Evolutionary conservation across 2,113 vertebrate species (phyloP).

Genomic region (Conger conger): DNA sequence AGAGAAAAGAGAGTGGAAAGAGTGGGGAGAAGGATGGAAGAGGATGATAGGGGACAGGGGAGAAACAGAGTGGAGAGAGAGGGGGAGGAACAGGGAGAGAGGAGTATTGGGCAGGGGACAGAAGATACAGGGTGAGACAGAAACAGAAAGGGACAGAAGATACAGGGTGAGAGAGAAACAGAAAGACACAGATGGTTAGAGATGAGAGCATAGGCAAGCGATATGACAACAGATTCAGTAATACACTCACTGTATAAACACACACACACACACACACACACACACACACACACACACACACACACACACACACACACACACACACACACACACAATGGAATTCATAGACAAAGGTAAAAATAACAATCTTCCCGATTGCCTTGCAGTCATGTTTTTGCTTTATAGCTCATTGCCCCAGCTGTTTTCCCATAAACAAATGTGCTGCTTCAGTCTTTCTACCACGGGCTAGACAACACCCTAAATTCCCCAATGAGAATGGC

Average conservation of each 20-base stretch:
- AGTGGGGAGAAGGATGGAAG: not conserved
- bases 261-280: constrained; percentile 1
- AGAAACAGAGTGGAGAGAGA: too few species aligned
- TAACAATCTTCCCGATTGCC: not conserved
- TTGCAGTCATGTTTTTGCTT: not conserved
- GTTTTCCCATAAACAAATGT: not conserved
- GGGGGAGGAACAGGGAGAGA: too few species aligned
- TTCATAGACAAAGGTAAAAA: not conserved
- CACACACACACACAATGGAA: not conserved
- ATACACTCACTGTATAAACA: too few species aligned
- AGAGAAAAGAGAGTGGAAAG: not conserved
- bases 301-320: constrained; percentile 6
- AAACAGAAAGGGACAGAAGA: not conserved
- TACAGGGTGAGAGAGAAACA: too few species aligned
- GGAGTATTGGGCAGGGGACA: too few species aligned
- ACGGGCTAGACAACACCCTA: not conserved
- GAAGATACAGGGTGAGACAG: not conserved
- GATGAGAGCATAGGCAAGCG: not conserved
- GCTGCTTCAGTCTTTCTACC: not conserved
- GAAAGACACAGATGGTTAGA: not conserved
- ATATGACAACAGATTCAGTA: not conserved
- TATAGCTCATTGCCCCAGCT: too few species aligned
- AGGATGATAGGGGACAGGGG: not conserved
- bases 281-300: not conserved
- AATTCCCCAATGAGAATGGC: not conserved